phyloP scores from a whole-genome alignment of 2,113 vertebrate species.

The Hemibates koningsi region DNA sequence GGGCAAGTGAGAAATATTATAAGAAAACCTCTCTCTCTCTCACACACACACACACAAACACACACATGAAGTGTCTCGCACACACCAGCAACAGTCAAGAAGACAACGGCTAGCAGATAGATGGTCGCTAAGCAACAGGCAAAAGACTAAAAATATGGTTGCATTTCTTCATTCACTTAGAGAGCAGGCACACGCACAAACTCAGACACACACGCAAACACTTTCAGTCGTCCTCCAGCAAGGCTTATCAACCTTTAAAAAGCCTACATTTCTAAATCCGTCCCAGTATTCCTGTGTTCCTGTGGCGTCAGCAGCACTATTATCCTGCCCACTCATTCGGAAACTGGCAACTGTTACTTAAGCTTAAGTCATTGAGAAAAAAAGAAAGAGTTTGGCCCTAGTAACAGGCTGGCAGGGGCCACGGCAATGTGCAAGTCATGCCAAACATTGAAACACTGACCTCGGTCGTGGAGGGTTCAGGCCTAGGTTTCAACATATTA shows the following conservation, averaged over 20 bases:
- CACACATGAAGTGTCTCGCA: not conserved
- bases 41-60: not conserved
- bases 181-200: constrained; percentile 6
- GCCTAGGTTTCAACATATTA: not conserved
- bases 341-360: not conserved
- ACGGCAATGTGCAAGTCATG: not conserved
- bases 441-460: not conserved
- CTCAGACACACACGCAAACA: not conserved
- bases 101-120: constrained; percentile 50
- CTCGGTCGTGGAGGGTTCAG: not conserved
- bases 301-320: constrained; percentile 31
- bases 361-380: constrained; percentile 32
- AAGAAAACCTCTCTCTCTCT: not conserved
- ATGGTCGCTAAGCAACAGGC: constrained; percentile 72
- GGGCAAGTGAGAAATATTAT: not conserved
- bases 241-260: constrained; percentile 39
- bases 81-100: constrained; percentile 35
- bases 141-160: constrained; percentile 64
- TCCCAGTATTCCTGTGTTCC: not conserved
- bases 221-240: not conserved
- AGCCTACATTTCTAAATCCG: constrained; percentile 28
- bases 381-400: not conserved
- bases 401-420: not conserved
- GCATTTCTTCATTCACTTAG: constrained; percentile 24
- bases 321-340: constrained; percentile 15